phyloP scores from a whole-genome alignment of 2,113 vertebrate species.

The Silurus meridionalis region DNA sequence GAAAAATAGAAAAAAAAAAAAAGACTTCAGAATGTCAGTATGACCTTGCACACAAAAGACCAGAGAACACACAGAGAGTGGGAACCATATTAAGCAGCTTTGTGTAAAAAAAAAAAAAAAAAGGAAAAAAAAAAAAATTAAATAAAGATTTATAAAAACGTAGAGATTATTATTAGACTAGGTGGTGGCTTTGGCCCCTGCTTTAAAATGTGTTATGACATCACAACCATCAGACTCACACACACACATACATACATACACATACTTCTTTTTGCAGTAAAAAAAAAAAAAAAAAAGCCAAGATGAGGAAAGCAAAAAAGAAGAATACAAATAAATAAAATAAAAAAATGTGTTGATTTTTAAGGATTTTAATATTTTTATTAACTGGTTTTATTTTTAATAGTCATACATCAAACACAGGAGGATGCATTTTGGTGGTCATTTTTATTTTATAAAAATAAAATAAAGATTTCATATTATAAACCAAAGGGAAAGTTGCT shows the following conservation, averaged over 20 bases:
- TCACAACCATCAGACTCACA: neutral
- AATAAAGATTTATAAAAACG: neutral
- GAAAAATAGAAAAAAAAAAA: neutral
- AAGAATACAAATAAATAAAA: no score
- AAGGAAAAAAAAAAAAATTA: no score
- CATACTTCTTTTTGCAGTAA: no score
- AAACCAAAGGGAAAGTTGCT: neutral
- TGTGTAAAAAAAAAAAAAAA: no score
- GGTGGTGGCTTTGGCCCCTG: neutral
- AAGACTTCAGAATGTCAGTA: slow-evolving; percentile 7
- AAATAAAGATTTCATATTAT: neutral
- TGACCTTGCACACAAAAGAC: slow-evolving; percentile 33
- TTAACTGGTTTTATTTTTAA: neutral
- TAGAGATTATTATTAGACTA: no score
- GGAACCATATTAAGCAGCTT: neutral
- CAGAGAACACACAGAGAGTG: neutral
- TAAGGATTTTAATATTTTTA: neutral
- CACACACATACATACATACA: no score
- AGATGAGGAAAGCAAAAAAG: no score
- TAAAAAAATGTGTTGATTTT: no score
- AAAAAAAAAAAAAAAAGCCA: no score
- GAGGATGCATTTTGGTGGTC: neutral
- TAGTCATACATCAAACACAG: neutral
- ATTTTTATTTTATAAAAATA: neutral
- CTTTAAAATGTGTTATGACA: neutral